A percentile compares a stretch with the other conserved stretches of the same genome.
Conservation (phyloP, 2,888 invertebrate genomes). For the Acanthosepion lycidas region DNA sequence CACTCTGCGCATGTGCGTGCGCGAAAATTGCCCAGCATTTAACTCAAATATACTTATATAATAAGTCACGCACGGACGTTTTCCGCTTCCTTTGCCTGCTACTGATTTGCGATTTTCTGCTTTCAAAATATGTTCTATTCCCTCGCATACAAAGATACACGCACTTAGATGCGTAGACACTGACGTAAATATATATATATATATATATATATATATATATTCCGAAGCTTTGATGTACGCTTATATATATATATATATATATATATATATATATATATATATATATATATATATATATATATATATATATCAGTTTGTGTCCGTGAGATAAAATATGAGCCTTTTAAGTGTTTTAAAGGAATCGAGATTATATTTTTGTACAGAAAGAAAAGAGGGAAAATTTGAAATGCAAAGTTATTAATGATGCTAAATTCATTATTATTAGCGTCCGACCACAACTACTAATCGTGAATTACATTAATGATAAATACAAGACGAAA, state of each 20-base stretch:
- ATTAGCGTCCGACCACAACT: no score
- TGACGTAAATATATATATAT: neutral
- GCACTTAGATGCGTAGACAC: neutral
- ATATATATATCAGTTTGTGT: neutral
- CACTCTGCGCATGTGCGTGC: neutral
- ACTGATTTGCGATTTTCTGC: neutral
- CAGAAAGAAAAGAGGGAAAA: no score
- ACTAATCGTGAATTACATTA: no score
- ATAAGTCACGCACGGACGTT: conserved; percentile 9
- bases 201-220: no score
- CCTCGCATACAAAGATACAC: neutral
- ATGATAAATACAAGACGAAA: no score
- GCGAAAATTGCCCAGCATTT: neutral
- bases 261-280: no score
- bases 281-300: no score
- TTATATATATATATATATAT: no score
- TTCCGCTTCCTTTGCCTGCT: neutral
- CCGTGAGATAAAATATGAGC: neutral
- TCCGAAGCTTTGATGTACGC: no score
- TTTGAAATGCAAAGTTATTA: no score
- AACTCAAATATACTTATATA: conserved; percentile 33
- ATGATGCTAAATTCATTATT: no score
- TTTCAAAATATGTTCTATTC: neutral
- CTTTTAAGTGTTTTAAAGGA: conserved; percentile 7
- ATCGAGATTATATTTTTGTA: conserved; percentile 2